phyloP scores from a whole-genome alignment of 2,113 vertebrate species.

The Australoheros scitulus region DNA sequence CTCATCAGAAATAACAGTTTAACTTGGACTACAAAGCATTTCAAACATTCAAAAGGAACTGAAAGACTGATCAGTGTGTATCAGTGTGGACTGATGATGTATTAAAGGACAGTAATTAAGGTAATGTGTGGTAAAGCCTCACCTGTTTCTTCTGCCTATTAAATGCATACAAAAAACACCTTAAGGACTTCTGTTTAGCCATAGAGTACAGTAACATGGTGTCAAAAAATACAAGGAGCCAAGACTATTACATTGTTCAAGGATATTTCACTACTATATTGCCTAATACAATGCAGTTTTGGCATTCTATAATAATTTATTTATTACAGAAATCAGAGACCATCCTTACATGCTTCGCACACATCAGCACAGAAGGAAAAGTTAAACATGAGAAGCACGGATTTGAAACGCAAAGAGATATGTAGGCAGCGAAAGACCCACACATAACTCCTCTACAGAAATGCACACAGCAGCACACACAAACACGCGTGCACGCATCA shows the following conservation, averaged over 20 bases:
- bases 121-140: background rate
- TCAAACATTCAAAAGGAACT: background rate
- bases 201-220: background rate
- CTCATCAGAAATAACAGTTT: constrained; percentile 34
- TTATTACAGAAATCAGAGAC: constrained; percentile 42
- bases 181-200: background rate
- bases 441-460: background rate
- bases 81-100: background rate
- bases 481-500: background rate
- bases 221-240: constrained; percentile 6
- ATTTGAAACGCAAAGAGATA: constrained; percentile 48
- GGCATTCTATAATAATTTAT: constrained; percentile 23
- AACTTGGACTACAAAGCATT: constrained; percentile 20
- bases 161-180: background rate
- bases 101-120: background rate
- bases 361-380: constrained; percentile 26
- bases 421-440: constrained; percentile 16
- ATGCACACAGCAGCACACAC: background rate
- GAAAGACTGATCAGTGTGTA: constrained; percentile 17
- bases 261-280: background rate
- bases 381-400: constrained; percentile 49
- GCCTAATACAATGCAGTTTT: constrained; percentile 25
- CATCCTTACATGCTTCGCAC: constrained; percentile 4
- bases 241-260: background rate
- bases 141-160: background rate